Evolutionary conservation across 2,797 vertebrate genomes (phyloP), one percentile per base, ranked within the genome.

Genomic region (Enteromius trimaculatus): DNA sequence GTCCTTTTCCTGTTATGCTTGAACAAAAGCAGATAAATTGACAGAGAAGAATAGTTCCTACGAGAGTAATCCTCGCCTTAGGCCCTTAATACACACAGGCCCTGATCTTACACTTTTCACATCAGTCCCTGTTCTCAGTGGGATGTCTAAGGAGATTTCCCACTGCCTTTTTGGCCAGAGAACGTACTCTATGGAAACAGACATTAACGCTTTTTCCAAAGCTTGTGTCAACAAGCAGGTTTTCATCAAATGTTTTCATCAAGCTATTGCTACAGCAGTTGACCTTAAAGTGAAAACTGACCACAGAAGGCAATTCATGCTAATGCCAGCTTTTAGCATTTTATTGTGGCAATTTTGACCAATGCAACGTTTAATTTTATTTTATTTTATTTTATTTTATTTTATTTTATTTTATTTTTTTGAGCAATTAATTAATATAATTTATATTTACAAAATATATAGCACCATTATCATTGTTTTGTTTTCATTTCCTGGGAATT

Each of bases 61-160:
- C 1, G 13, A 21, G 31, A 53, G 31, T 11, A 39, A 62, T 58
- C 34, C n/a, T 60, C 1, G 31, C 55, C 31, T 58, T 34, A 14
- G n/a, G 17, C 17, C 17, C 37, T 29, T 77, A 1, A 64, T 29
- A 47, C 75, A 19, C 75, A 77, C 14, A 47, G 58, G 23, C 16
- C 16, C 23, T 62, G 55, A 62, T 77, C 75, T 42, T 64, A 29
- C 55, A 44, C 74, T 77, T 37, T 23, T 77, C 75, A 77, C 76
- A 77, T 26, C 75, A 26, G 75, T 77, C 39, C n/a, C 9, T 62
- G 53, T 77, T 7, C 75, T 64, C 16, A 7, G 58, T 4, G 1
- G 37, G 74, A 29, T 23, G 37, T 44, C n/a, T 23, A 9, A 8
- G 7, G 21, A 77, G 53, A 42, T 58, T 77, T 77, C 34, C 21